A percentile compares a stretch with the other conserved stretches of the same genome.
Evolutionary conservation across 2,113 vertebrate genomes (phyloP).

Genomic region (Pterocles gutturalis): DNA sequence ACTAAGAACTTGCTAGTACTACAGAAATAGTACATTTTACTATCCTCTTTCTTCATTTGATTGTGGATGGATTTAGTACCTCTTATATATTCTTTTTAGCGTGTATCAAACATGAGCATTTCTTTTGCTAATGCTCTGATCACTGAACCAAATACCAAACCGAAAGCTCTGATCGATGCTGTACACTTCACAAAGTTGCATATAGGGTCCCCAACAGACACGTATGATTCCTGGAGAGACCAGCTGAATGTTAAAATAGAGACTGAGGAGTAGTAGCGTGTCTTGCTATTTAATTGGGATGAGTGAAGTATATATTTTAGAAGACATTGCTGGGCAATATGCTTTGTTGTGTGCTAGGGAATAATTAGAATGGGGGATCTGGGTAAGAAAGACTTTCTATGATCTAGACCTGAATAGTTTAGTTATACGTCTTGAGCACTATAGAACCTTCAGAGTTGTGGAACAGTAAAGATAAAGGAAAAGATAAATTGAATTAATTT

Average conservation of each 20-base stretch:
- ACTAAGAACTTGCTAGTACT: not conserved
- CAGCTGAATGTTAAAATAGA: not conserved
- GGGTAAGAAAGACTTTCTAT: not conserved
- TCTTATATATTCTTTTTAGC: not conserved
- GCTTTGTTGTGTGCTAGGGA: not conserved
- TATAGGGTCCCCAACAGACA: not conserved
- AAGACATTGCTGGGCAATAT: not conserved
- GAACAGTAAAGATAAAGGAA: constrained; percentile 40
- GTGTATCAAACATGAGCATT: not conserved
- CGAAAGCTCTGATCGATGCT: not conserved
- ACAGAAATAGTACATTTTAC: not conserved
- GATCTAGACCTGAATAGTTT: constrained; percentile 43
- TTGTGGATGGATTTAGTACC: not conserved
- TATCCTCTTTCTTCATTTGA: not conserved
- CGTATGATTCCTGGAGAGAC: not conserved
- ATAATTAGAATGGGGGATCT: constrained; percentile 31
- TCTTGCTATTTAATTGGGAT: constrained; percentile 12
- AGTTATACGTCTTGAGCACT: not conserved
- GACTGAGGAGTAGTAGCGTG: not conserved
- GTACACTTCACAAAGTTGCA: not conserved
- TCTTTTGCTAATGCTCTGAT: not conserved
- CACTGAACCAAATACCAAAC: not conserved
- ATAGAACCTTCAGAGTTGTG: constrained; percentile 49
- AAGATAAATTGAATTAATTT: constrained; percentile 66
- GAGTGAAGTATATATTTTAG: not conserved